Evolutionary conservation across 2,113 vertebrate species (phyloP).

Genomic region (Colius striatus): DNA sequence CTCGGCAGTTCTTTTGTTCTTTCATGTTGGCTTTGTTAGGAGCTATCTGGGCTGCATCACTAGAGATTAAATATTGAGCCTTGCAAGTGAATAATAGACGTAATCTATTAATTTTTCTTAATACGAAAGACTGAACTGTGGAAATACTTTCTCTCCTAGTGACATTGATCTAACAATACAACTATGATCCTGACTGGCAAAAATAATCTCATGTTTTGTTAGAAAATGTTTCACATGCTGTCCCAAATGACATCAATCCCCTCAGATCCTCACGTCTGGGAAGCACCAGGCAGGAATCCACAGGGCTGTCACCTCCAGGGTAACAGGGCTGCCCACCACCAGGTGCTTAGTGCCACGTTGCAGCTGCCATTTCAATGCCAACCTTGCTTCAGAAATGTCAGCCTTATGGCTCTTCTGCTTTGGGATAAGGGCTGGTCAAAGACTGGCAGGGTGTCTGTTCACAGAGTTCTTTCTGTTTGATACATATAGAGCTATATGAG

Average conservation of each 20-base stretch:
- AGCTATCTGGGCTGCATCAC: background rate
- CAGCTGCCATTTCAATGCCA: background rate
- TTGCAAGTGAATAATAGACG: background rate
- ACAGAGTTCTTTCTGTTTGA: background rate
- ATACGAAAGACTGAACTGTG: background rate
- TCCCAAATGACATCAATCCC: background rate
- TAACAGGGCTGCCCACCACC: background rate
- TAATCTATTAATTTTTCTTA: background rate
- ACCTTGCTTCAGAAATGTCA: background rate
- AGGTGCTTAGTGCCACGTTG: background rate
- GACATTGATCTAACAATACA: background rate
- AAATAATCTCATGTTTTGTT: background rate
- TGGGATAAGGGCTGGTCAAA: background rate
- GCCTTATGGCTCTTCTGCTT: background rate
- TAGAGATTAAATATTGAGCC: background rate
- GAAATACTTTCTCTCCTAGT: background rate
- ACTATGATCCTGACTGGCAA: background rate
- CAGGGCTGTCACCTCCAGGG: background rate
- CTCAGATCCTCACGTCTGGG: background rate
- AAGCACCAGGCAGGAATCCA: background rate
- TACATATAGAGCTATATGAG: background rate
- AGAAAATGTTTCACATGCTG: background rate
- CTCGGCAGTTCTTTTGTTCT: background rate
- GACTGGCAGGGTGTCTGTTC: background rate
- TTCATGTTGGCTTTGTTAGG: background rate